Evolutionary conservation across 2,888 invertebrate species (phyloP).

Genomic region (Pammene aurita): DNA sequence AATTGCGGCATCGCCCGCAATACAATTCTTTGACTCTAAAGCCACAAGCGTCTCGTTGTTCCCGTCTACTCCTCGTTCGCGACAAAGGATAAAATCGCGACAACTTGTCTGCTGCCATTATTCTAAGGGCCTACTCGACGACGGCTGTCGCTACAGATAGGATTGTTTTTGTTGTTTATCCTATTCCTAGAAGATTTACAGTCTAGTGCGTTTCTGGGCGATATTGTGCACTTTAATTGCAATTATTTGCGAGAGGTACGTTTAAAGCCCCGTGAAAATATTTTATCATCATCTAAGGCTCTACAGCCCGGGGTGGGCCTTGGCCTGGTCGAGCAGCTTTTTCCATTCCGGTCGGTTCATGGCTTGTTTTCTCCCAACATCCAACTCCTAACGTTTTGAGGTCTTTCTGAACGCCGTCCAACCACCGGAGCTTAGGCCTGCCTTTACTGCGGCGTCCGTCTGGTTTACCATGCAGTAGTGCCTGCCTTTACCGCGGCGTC

Average conservation of each 20-base stretch:
- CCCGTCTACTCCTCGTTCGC: slow-evolving; percentile 18
- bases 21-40: slow-evolving; percentile 25
- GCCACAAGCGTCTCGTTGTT: slow-evolving; percentile 29
- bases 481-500: too few species aligned
- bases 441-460: too few species aligned
- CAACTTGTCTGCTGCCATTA: slow-evolving; percentile 38
- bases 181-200: slow-evolving; percentile 28
- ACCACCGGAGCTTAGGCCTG: too few species aligned
- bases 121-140: slow-evolving; percentile 40
- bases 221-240: slow-evolving; percentile 8
- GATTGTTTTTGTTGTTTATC: slow-evolving; percentile 24
- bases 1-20: slow-evolving; percentile 14
- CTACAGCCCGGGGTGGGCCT: too few species aligned
- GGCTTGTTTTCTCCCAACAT: too few species aligned
- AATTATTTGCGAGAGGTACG: slow-evolving; percentile 10
- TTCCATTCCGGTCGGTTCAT: too few species aligned
- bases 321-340: too few species aligned
- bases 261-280: slow-evolving; percentile 13
- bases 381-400: too few species aligned
- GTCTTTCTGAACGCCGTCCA: too few species aligned
- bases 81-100: slow-evolving; percentile 39
- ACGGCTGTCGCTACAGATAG: slow-evolving; percentile 22
- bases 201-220: slow-evolving; percentile 14
- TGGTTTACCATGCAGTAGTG: too few species aligned
- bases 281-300: too few species aligned